Evolutionary conservation across 1,140 invertebrate species (phyloP).

Genomic region (Laupala kohalensis): DNA sequence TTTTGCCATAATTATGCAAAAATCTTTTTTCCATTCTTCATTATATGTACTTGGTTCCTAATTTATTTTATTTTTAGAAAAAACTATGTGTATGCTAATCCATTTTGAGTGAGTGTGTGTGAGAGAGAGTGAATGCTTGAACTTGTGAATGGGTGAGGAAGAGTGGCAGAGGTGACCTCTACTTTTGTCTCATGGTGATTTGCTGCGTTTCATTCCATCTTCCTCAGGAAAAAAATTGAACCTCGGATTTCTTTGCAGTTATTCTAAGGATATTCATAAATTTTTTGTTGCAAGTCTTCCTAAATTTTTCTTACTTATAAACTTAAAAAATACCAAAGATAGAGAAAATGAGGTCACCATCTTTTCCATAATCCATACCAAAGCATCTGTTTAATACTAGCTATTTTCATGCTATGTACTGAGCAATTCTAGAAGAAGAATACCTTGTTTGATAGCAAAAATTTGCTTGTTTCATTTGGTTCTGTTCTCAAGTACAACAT

Average conservation of each 20-base stretch:
- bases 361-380: conserved; percentile 5
- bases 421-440: background rate
- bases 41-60: conserved; percentile 15
- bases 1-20: conserved; percentile 10
- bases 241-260: background rate
- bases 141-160: background rate
- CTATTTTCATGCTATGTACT: background rate
- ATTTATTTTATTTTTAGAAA: conserved; percentile 14
- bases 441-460: background rate
- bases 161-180: conserved; percentile 3
- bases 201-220: conserved; percentile 5
- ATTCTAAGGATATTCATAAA: background rate
- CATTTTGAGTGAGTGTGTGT: background rate
- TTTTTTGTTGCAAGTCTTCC: conserved; percentile 1
- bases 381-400: conserved; percentile 1
- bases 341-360: conserved; percentile 4
- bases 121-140: background rate
- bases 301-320: background rate
- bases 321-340: conserved; percentile 4
- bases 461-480: background rate
- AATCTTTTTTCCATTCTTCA: conserved; percentile 10
- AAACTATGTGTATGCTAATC: conserved; percentile 6
- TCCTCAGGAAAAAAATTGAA: background rate
- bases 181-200: conserved; percentile 5
- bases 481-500: background rate